Evolutionary conservation across 2,888 invertebrate species (phyloP), one percentile per base, ranked within the genome.

Genomic region (Emmelina monodactyla): DNA sequence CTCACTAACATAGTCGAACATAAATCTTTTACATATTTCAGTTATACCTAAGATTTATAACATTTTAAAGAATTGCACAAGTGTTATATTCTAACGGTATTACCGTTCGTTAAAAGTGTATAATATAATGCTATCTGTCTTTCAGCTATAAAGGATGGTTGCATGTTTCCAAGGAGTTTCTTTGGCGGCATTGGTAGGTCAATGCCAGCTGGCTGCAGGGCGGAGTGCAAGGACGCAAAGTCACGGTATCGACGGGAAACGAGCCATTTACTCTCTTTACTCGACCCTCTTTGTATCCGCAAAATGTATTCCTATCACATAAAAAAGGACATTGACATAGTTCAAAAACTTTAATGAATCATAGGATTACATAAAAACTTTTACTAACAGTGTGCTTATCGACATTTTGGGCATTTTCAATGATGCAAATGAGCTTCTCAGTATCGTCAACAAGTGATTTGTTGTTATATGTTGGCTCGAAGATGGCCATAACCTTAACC

Each of bases 401-500:
- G 58, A 90, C 85, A 66, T 88, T 91, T 73, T 91, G 88, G 57
- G 92, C 89, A 81, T 91, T 91, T 82, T 92, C 91, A 62, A 95
- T 88, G 45, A 82, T 82, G 70, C 91, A 91, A 58, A 82, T 82
- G 60, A 95, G 72, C 52, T 82, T 83, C 57, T 91, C 88, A 32
- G 94, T 93, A 69, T 94, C 94, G 82, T 94, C 94, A 64, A 93
- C 69, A 51, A 84, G 80, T 55, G 87, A 79, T 83, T 88, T 91
- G 65, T 83, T 83, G 65, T 85, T 82, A 54, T 83, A 82, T 69
- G 83, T 84, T 64, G 84, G 87, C 78, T 91, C 90, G 82, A 92
- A 92, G 82, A 91, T 87, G 84, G 91, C 91, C 92, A 92, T 92
- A n/a, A n/a, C n/a, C n/a, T n/a, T n/a, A n/a, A n/a, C n/a, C n/a